These are phyloP conservation scores for Sebastes hopkinsi DNA, from an alignment of 2,797 vertebrate genomes.

Conservation along the genomic window DNA sequence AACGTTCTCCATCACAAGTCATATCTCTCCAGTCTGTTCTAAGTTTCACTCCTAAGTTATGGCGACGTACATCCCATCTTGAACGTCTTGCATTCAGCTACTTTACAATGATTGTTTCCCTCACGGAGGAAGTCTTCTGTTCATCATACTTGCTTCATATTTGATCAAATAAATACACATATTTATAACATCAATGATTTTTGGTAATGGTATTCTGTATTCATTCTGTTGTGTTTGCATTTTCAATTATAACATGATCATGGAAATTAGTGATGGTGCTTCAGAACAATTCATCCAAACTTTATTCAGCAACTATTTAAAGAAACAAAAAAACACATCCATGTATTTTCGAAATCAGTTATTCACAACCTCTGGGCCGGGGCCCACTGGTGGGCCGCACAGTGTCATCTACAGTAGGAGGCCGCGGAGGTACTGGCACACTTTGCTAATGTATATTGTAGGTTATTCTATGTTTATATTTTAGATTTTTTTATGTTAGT, in stretches of 20 bases:
- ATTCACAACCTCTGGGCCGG: too few species aligned
- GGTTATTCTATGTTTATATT: too few species aligned
- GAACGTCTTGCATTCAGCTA: constrained; percentile 21
- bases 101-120: constrained; percentile 33
- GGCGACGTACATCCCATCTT: constrained; percentile 1
- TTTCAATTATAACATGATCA: not conserved
- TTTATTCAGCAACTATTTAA: not conserved
- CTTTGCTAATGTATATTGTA: too few species aligned
- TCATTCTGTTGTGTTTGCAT: not conserved
- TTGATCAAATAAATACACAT: constrained; percentile 70
- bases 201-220: not conserved
- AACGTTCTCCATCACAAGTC: constrained; percentile 17
- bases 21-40: constrained; percentile 31
- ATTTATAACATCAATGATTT: constrained; percentile 52
- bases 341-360: not conserved
- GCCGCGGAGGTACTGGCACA: too few species aligned
- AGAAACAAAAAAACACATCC: not conserved
- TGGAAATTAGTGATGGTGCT: not conserved
- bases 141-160: constrained; percentile 51
- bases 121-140: constrained; percentile 47
- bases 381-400: too few species aligned
- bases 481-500: too few species aligned
- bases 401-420: too few species aligned
- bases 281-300: not conserved
- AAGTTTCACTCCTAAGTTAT: constrained; percentile 41